Evolutionary conservation across 2,797 vertebrate genomes (phyloP), one percentile per base, ranked within the genome.

Genomic region (Coracias cyanogaster): DNA sequence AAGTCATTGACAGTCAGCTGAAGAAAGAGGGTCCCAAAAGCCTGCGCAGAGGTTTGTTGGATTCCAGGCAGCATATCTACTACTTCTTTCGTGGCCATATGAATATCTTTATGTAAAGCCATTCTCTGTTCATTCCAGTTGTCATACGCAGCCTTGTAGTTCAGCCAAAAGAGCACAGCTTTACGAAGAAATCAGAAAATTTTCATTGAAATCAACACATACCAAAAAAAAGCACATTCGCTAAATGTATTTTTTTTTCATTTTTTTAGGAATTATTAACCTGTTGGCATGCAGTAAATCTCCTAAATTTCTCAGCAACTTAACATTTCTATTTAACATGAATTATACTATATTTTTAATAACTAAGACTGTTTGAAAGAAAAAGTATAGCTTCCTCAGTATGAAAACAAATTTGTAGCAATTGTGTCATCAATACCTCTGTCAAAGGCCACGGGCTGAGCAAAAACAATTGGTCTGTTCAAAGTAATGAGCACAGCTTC

Each of bases 131-230:
- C 99, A 33, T 99, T 99, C 99, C 99, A 99, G 97, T 99, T 99
- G 97, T 99, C 99, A 62, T 99, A 99, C 0, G 99, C 99, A 12
- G 99, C 99, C 92, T 99, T 99, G 97, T 99, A 99, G 97, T 99
- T 99, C 94, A 99, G 98, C 99, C 99, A 99, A 96, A 99, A 99
- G 3, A 99, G 98, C 78, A 99, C 99, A 94, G 99, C 99, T 99
- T 97, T 90, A 90, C 41, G 26, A 96, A 67, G 33, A 97, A 93
- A 87, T n/a, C 43, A 73, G 66, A 92, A 66, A 65, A 5, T 20
- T 21, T 78, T 72, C 13, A 52, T 15, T 58, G 31, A 46, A 90
- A 86, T 69, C 82, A 92, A 69, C 67, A 70, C 7, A 22, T 39
- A 19, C n/a, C 46, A 39, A n/a, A 55, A 19, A 3, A 45, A 35